Percentiles rank a stretch among this genome's conserved stretches.
Evolutionary conservation across 2,113 vertebrate species (phyloP).

Genomic region (Heterocephalus glaber): DNA sequence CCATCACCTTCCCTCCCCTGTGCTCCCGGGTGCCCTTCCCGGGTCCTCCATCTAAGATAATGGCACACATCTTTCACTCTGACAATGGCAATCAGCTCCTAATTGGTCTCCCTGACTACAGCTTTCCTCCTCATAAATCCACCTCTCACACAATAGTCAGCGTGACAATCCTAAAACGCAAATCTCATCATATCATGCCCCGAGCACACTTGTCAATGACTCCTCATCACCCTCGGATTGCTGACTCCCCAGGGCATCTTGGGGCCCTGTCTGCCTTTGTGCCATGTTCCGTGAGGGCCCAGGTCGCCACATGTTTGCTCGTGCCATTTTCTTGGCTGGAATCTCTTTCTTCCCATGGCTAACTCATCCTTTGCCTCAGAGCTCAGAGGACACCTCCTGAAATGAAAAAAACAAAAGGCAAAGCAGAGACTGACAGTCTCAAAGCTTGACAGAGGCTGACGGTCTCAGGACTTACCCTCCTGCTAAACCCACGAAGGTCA

Average conservation of each 20-base stretch:
- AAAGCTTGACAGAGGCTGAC: too few species aligned
- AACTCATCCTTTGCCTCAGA: background rate
- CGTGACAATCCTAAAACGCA: background rate
- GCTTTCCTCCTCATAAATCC: background rate
- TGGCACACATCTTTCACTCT: background rate
- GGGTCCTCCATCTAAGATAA: background rate
- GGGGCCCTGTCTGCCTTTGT: background rate
- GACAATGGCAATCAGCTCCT: background rate
- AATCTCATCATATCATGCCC: background rate
- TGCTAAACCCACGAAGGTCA: too few species aligned
- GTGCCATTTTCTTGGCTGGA: too few species aligned
- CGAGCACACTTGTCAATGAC: background rate
- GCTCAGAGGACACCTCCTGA: background rate
- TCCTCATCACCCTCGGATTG: background rate
- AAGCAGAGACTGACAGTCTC: too few species aligned
- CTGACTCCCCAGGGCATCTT: background rate
- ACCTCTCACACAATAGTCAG: background rate
- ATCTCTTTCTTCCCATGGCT: background rate
- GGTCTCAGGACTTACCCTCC: too few species aligned
- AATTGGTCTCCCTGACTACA: background rate
- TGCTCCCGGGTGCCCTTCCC: background rate
- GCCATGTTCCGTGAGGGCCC: accelerated
- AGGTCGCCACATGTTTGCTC: background rate
- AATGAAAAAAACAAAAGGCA: too few species aligned
- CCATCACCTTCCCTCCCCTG: background rate